phyloP scores from a whole-genome alignment of 2,888 invertebrate genomes.

The Teleogryllus oceanicus region DNA sequence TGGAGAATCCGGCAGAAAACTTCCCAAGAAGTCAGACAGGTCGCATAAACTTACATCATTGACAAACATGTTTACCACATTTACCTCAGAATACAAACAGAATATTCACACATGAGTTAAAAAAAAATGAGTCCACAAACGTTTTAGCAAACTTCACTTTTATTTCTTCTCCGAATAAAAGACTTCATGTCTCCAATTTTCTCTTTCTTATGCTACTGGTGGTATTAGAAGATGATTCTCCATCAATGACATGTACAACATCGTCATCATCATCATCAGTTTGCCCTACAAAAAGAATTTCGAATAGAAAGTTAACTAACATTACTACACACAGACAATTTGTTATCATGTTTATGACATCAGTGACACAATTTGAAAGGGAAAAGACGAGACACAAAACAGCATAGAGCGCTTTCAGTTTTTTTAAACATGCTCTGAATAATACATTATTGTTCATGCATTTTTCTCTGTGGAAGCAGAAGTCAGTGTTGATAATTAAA shows the following conservation, averaged over 20 bases:
- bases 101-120: background rate
- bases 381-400: too few species aligned
- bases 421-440: background rate
- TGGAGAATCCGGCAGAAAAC: too few species aligned
- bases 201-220: background rate
- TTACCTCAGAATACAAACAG: too few species aligned
- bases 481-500: too few species aligned
- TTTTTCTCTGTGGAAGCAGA: too few species aligned
- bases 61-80: too few species aligned
- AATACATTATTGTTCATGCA: background rate
- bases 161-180: background rate
- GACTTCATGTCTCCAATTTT: background rate
- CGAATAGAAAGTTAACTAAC: too few species aligned
- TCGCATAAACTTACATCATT: too few species aligned
- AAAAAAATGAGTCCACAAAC: background rate
- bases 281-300: background rate
- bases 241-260: background rate
- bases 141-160: background rate
- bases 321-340: too few species aligned
- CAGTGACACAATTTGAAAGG: too few species aligned
- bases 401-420: background rate
- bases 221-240: background rate
- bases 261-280: background rate
- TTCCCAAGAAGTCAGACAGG: too few species aligned
- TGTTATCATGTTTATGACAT: too few species aligned